A percentile compares a stretch with the other conserved stretches of the same genome.
Conservation (phyloP, 2,113 vertebrate genomes). For the Hippocampus abdominalis region DNA sequence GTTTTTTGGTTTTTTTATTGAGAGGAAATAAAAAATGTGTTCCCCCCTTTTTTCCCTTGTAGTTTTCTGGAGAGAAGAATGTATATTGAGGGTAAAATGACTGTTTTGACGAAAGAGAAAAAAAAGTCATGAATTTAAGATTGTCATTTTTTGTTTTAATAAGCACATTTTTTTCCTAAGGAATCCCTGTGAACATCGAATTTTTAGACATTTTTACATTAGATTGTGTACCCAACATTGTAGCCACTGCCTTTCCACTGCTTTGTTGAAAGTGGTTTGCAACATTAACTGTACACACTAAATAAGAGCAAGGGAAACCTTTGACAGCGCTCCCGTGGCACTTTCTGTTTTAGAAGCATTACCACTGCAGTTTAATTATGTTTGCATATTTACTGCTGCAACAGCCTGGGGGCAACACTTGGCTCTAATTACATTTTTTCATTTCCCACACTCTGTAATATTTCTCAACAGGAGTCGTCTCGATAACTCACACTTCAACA, state of each 20-base stretch:
- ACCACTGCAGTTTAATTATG: conserved; percentile 15
- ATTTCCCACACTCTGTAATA: conserved; percentile 4
- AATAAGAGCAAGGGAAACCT: not conserved
- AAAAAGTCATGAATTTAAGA: not conserved
- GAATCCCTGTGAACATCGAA: too few relatives aligned
- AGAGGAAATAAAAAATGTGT: too few relatives aligned
- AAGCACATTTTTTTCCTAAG: too few relatives aligned
- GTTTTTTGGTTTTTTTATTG: too few relatives aligned
- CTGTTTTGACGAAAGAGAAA: not conserved
- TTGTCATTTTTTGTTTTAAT: not conserved
- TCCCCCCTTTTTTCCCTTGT: too few relatives aligned
- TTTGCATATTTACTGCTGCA: conserved; percentile 17
- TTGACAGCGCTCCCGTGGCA: not conserved
- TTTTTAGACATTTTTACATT: too few relatives aligned
- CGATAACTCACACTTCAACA: not conserved
- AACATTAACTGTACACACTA: not conserved
- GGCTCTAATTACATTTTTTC: conserved; percentile 17
- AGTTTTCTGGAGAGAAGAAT: too few relatives aligned
- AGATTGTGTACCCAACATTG: not conserved
- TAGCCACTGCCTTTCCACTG: not conserved
- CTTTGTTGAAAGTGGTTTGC: not conserved
- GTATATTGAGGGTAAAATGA: too few relatives aligned
- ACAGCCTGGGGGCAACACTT: not conserved
- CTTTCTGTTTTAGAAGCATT: not conserved
- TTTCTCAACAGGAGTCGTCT: conserved; percentile 12